phyloP scores from a whole-genome alignment of 2,888 invertebrate genomes.

The Conops quadrifasciatus region DNA sequence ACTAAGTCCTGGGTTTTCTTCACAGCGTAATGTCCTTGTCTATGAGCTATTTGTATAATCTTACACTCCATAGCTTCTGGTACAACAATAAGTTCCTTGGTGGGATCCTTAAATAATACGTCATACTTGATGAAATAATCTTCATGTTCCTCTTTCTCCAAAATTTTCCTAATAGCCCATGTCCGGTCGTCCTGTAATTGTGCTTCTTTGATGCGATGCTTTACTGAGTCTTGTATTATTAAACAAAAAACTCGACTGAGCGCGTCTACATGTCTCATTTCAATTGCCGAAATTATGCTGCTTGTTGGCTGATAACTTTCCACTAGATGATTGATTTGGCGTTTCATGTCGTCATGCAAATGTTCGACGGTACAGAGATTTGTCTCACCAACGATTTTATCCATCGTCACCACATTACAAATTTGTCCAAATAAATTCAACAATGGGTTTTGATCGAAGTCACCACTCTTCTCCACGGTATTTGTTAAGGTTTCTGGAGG shows the following conservation, averaged over 20 bases:
- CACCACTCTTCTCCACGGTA: background rate
- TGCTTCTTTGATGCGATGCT: constrained; percentile 26
- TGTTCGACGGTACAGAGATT: constrained; percentile 4
- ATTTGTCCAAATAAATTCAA: background rate
- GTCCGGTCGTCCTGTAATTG: constrained; percentile 30
- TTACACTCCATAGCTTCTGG: constrained; percentile 53
- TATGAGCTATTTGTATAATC: constrained; percentile 56
- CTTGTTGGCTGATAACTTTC: constrained; percentile 15
- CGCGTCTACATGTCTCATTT: constrained; percentile 37
- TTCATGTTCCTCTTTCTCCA: constrained; percentile 30
- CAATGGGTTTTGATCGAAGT: background rate
- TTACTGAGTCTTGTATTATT: constrained; percentile 24
- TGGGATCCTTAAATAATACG: constrained; percentile 38
- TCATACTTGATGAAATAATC: constrained; percentile 36
- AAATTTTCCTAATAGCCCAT: constrained; percentile 32
- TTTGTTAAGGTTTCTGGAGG: background rate
- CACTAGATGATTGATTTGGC: constrained; percentile 12
- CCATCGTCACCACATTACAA: background rate
- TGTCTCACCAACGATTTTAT: background rate
- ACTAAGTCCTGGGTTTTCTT: constrained; percentile 50
- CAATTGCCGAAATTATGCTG: background rate
- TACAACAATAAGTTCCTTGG: constrained; percentile 47
- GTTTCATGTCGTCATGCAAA: background rate
- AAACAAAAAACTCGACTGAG: constrained; percentile 30
- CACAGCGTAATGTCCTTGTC: constrained; percentile 55